Conservation (phyloP, 1,140 invertebrate species). For the Sycophaga agraensis region DNA sequence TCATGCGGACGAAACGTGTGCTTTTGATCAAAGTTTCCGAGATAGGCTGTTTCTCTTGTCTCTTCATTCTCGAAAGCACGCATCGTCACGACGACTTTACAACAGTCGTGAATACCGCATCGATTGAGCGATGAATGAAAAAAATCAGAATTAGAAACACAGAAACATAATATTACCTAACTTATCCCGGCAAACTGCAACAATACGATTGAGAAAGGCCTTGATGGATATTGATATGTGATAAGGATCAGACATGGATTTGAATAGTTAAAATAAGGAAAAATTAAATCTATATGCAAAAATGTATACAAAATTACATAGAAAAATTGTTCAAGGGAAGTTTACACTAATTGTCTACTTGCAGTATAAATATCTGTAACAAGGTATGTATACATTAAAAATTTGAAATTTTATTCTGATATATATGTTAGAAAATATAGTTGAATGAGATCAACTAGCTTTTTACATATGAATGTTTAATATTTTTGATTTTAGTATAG, state of each 20-base stretch:
- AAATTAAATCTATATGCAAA: conserved; percentile 11
- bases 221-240: conserved; percentile 26
- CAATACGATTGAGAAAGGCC: conserved; percentile 40
- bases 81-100: conserved; percentile 16
- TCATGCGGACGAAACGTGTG: conserved; percentile 35
- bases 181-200: conserved; percentile 39
- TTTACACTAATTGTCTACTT: too few relatives aligned
- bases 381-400: too few relatives aligned
- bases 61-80: conserved; percentile 19
- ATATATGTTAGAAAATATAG: too few relatives aligned
- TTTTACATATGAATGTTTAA: too few relatives aligned
- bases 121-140: conserved; percentile 29
- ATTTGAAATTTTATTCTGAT: too few relatives aligned
- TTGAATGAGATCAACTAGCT: too few relatives aligned
- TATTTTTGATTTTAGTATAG: too few relatives aligned
- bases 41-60: conserved; percentile 31
- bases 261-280: conserved; percentile 10
- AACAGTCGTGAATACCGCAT: conserved; percentile 25
- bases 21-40: conserved; percentile 41
- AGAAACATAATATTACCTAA: conserved; percentile 29
- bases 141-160: conserved; percentile 24
- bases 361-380: too few relatives aligned
- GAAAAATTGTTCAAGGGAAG: too few relatives aligned
- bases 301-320: background rate
- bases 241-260: conserved; percentile 10